A percentile compares a stretch with the other conserved stretches of the same genome.
Evolutionary conservation across 2,888 invertebrate genomes (phyloP).

Genomic region (Chloroclystis v-ata): DNA sequence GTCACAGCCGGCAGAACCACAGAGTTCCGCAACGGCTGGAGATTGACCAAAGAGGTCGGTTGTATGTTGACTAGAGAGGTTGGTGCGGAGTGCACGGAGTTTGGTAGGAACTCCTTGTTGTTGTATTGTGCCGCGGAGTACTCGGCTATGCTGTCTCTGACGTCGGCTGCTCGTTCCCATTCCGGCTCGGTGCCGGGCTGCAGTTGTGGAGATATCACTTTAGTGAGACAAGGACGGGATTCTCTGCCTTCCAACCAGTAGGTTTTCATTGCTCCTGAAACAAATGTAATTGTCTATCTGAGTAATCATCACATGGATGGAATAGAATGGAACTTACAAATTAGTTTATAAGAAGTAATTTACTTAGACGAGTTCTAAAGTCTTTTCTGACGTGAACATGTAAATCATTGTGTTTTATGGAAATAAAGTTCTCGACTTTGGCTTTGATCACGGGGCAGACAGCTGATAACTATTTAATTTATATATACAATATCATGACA

Average conservation of each 20-base stretch:
- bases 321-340: no score
- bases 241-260: conserved; percentile 90
- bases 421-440: no score
- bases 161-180: conserved; percentile 69
- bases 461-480: no score
- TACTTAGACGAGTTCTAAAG: no score
- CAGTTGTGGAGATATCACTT: conserved; percentile 63
- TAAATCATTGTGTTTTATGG: no score
- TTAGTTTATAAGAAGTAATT: no score
- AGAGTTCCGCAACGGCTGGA: conserved; percentile 32
- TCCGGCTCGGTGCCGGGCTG: conserved; percentile 62
- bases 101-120: conserved; percentile 51
- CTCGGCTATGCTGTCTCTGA: conserved; percentile 66
- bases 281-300: conserved; percentile 4
- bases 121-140: conserved; percentile 59
- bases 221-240: conserved; percentile 77
- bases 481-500: no score
- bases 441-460: no score
- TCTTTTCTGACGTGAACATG: no score
- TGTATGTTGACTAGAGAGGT: conserved; percentile 36
- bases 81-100: conserved; percentile 44
- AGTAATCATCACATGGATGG: no score
- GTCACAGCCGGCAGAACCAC: conserved; percentile 34
- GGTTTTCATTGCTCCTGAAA: conserved; percentile 88
- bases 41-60: conserved; percentile 39